These are phyloP conservation scores for Pogonus chalceus DNA, from an alignment of 1,140 invertebrate genomes.

Conservation along the genomic window DNA sequence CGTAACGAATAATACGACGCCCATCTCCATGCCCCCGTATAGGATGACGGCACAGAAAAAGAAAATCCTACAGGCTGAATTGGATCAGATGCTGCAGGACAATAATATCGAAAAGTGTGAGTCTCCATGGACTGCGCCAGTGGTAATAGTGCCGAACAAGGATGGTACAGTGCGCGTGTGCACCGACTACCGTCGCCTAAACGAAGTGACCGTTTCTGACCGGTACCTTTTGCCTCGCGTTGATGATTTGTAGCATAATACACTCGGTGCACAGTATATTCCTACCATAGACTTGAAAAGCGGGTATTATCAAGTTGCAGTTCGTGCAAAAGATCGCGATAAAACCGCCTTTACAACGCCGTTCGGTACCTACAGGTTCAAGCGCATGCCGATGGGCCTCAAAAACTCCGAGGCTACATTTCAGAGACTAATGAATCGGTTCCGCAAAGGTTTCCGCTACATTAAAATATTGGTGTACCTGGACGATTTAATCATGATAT, in stretches of 20 bases:
- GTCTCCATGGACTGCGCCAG: constrained; percentile 36
- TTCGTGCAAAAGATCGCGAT: constrained; percentile 21
- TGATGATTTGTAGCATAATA: constrained; percentile 21
- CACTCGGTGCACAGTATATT: too few relatives aligned
- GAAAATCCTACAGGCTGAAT: constrained; percentile 7
- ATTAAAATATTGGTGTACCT: constrained; percentile 28
- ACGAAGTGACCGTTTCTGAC: constrained; percentile 7
- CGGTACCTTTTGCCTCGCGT: constrained; percentile 30
- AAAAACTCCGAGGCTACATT: constrained; percentile 32
- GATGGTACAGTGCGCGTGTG: constrained; percentile 21
- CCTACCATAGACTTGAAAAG: background rate
- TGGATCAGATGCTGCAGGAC: constrained; percentile 23
- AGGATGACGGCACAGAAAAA: constrained; percentile 10
- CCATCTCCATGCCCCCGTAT: constrained; percentile 12
- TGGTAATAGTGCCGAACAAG: constrained; percentile 35
- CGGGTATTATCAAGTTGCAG: constrained; percentile 28
- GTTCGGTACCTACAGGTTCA: constrained; percentile 31
- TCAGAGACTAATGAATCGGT: constrained; percentile 28
- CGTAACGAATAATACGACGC: background rate
- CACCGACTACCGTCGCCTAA: constrained; percentile 11
- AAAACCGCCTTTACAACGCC: constrained; percentile 35
- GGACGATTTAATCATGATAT: constrained; percentile 32
- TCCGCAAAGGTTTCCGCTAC: constrained; percentile 18
- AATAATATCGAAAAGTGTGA: constrained; percentile 31
- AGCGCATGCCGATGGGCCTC: constrained; percentile 36